phyloP scores from a whole-genome alignment of 2,888 invertebrate species.

The Melolontha melolontha region DNA sequence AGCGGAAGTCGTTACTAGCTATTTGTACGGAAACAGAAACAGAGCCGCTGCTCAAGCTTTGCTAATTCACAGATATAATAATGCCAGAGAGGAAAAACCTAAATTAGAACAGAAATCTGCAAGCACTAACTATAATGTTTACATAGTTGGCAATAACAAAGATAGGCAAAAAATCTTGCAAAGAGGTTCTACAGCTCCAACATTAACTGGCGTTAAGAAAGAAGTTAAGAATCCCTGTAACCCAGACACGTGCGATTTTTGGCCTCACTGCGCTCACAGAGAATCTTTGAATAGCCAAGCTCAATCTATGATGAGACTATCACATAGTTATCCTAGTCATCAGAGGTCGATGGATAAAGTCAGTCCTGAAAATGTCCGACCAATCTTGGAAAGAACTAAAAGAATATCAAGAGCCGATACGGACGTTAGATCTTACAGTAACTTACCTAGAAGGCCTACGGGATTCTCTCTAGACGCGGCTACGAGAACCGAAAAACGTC shows the following conservation, averaged over 20 bases:
- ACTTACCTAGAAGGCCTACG: constrained; percentile 23
- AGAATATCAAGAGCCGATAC: constrained; percentile 40
- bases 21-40: constrained; percentile 68
- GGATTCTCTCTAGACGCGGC: constrained; percentile 33
- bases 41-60: constrained; percentile 68
- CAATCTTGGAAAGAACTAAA: constrained; percentile 43
- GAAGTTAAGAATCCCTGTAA: constrained; percentile 65
- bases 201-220: constrained; percentile 55
- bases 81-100: constrained; percentile 56
- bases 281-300: constrained; percentile 59
- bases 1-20: constrained; percentile 70
- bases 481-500: constrained; percentile 47
- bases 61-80: constrained; percentile 63
- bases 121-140: constrained; percentile 60
- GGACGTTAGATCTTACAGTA: constrained; percentile 31
- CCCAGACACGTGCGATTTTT: constrained; percentile 72
- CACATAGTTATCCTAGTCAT: constrained; percentile 70
- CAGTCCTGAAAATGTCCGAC: constrained; percentile 45
- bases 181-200: constrained; percentile 67
- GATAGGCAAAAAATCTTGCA: constrained; percentile 64
- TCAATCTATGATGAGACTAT: constrained; percentile 65
- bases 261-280: constrained; percentile 71
- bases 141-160: constrained; percentile 60
- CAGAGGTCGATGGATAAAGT: constrained; percentile 63
- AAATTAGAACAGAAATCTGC: constrained; percentile 50